Conservation (phyloP, 2,888 invertebrate genomes). For the Esperia sulphurella region DNA sequence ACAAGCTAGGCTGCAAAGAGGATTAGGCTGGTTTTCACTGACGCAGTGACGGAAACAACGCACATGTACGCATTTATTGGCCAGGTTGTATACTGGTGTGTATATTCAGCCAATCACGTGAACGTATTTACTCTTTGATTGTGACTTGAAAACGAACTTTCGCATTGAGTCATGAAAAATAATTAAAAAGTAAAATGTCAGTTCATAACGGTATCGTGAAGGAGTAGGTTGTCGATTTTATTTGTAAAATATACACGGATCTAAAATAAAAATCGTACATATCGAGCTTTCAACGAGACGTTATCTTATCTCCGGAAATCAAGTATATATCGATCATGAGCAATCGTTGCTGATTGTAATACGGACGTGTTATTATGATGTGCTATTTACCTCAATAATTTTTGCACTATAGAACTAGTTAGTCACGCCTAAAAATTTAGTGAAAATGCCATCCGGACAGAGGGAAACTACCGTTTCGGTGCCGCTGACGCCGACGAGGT, state of each 20-base stretch:
- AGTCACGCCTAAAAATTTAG: constrained; percentile 27
- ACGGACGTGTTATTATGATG: constrained; percentile 30
- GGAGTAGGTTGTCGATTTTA: constrained; percentile 15
- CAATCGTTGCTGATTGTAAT: constrained; percentile 23
- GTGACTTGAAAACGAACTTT: too few relatives aligned
- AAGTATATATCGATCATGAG: constrained; percentile 44
- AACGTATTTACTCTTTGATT: too few relatives aligned
- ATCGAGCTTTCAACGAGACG: constrained; percentile 24
- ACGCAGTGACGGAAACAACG: too few relatives aligned
- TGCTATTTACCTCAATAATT: constrained; percentile 29
- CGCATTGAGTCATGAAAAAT: not conserved
- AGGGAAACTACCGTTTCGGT: constrained; percentile 61
- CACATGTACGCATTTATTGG: too few relatives aligned
- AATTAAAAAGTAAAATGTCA: constrained; percentile 17
- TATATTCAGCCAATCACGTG: too few relatives aligned
- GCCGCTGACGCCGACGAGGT: constrained; percentile 64
- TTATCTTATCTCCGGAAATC: constrained; percentile 48
- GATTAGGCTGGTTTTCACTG: too few relatives aligned
- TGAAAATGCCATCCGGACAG: constrained; percentile 59
- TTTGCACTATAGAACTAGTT: constrained; percentile 23
- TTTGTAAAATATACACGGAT: constrained; percentile 18
- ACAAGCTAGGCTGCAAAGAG: too few relatives aligned
- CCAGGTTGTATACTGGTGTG: too few relatives aligned
- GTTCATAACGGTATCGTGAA: constrained; percentile 34
- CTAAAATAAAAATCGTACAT: constrained; percentile 20